These are phyloP conservation scores for Aleiodes testaceus DNA, from an alignment of 2,888 invertebrate genomes.

Conservation along the genomic window DNA sequence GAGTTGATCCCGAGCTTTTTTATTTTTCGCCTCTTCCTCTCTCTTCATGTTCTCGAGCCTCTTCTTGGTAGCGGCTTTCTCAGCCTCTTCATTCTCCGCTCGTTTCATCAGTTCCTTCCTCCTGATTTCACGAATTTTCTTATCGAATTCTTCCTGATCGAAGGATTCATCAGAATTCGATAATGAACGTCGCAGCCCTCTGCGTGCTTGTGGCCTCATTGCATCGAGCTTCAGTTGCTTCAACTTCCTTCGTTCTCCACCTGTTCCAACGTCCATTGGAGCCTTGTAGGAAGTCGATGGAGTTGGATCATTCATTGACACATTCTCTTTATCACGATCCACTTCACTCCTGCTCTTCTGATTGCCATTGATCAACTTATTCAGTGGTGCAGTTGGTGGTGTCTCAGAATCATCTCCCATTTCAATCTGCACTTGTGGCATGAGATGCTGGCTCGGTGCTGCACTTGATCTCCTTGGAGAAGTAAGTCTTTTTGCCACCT, in stretches of 20 bases:
- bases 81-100: not conserved
- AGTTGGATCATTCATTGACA: not conserved
- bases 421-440: no score
- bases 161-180: not conserved
- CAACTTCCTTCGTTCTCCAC: not conserved
- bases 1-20: not conserved
- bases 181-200: not conserved
- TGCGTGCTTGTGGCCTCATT: not conserved
- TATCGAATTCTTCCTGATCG: not conserved
- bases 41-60: not conserved
- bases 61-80: not conserved
- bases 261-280: not conserved
- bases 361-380: not conserved
- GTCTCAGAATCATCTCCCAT: no score
- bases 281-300: not conserved
- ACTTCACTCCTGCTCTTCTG: not conserved
- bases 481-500: no score
- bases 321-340: not conserved
- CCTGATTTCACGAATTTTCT: no score
- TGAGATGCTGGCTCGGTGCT: no score
- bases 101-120: not conserved
- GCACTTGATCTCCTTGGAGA: no score
- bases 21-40: not conserved
- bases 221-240: constrained; percentile 1
- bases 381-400: no score